Evolutionary conservation across 2,888 invertebrate species (phyloP), one percentile per base, ranked within the genome.

Genomic region (Phyto melanocephala): DNA sequence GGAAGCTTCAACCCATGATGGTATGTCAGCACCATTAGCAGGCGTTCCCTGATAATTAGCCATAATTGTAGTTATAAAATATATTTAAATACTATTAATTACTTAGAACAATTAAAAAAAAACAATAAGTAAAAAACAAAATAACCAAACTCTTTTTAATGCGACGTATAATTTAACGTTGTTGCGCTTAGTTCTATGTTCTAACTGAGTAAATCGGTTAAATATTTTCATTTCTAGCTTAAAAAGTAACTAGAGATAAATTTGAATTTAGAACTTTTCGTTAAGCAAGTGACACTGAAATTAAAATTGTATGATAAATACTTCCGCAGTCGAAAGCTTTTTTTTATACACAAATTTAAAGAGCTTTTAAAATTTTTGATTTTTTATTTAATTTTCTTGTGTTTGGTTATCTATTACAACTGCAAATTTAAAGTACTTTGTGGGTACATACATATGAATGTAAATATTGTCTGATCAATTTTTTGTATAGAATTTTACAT

Each of bases 1-100:
- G 1, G 85, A 81, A 1, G 84, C 70, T 0, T 79, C 81, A 6
- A 89, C 50, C 87, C 88, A 89, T n/a, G 40, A 13, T 24, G 79
- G 79, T 22, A 75, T 52, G 15, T 62, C 67, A 0, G 11, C 8
- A 1, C n/a, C 42, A 24, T 15, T 20, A 20, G 28, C 8, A n/a
- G 71, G 40, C 50, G 50, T 10, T 35, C n/a, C 15, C 17, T 70
- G 35, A 20, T 60, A n/a, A 60, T 58, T 60, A 50, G 37, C 45
- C 80, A 63, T 75, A 40, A 22, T 50, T 50, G 2, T 24, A 1
- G 8, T 10, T 28, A 37, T 17, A 17, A 15, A 50, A 62, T 5
- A 24, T 22, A 7, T 20, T 4, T 3, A 15, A 28, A 4, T 24
- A 13, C 0, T n/a, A 15, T 37, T 8, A 65, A 56, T 56, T 22